A percentile compares a stretch with the other conserved stretches of the same genome.
Evolutionary conservation across 2,113 vertebrate genomes (phyloP).

Genomic region (Alces alces): DNA sequence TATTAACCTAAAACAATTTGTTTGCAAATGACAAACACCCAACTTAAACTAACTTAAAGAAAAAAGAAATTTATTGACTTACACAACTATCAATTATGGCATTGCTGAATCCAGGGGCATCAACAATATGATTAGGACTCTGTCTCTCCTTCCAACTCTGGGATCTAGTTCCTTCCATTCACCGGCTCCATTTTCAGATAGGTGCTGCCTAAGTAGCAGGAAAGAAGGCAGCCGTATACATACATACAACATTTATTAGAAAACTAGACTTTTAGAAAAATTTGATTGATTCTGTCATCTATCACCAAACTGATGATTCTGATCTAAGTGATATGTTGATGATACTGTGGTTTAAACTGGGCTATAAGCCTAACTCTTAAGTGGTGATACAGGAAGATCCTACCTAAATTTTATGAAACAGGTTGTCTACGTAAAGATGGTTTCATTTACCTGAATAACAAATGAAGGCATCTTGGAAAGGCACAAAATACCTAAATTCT

Average conservation of each 20-base stretch:
- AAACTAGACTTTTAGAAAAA: neutral
- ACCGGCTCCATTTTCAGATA: neutral
- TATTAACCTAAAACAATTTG: neutral
- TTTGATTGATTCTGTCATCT: neutral
- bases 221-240: neutral
- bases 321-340: neutral
- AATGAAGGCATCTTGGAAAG: neutral
- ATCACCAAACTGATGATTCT: neutral
- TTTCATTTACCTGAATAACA: neutral
- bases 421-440: neutral
- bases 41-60: neutral
- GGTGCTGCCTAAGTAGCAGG: neutral
- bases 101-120: neutral
- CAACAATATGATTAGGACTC: neutral
- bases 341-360: neutral
- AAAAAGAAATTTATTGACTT: neutral
- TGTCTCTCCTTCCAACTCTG: neutral
- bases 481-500: neutral
- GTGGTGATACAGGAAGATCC: neutral
- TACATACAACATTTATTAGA: neutral
- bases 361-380: neutral
- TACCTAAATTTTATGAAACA: neutral
- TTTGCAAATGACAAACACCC: neutral
- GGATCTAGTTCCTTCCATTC: neutral
- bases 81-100: neutral